Percentiles rank a stretch among this genome's conserved stretches.
These are phyloP conservation scores for Zaprionus camerounensis DNA, from an alignment of 1,140 invertebrate genomes.

Conservation along the genomic window DNA sequence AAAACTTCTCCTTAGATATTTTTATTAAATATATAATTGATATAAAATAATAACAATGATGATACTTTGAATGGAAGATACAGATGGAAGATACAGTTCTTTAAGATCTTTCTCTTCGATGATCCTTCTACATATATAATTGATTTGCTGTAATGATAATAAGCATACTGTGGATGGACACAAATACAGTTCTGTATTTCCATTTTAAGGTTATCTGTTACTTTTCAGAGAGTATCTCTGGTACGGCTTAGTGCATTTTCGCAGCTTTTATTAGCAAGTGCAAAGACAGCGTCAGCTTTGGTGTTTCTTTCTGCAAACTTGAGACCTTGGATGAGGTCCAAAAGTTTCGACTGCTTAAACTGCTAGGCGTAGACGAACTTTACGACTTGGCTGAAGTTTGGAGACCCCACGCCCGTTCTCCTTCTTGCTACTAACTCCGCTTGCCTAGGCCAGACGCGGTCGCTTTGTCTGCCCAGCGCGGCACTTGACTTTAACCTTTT, in stretches of 20 bases:
- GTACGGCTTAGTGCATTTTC: not conserved
- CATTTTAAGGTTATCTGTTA: not conserved
- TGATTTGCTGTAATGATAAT: no score
- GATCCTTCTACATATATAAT: no score
- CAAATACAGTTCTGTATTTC: not conserved
- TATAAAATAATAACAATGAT: no score
- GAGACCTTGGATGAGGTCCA: constrained; percentile 27
- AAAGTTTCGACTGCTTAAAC: constrained; percentile 55
- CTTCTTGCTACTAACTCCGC: no score
- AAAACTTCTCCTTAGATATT: no score
- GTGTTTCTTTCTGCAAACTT: constrained; percentile 27
- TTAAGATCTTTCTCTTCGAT: no score
- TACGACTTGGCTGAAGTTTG: constrained; percentile 61
- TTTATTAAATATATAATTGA: no score
- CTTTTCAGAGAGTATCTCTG: not conserved
- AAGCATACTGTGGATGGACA: no score
- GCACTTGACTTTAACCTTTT: constrained; percentile 56
- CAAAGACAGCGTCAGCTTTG: constrained; percentile 17
- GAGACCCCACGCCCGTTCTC: not conserved
- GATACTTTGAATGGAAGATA: no score
- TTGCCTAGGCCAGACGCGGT: constrained; percentile 3
- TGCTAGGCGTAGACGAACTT: constrained; percentile 52
- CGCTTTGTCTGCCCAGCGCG: constrained; percentile 40
- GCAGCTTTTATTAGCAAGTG: constrained; percentile 10
- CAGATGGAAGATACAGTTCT: not conserved